Conservation (phyloP, 2,113 vertebrate genomes). For the Rhynchopsitta pachyrhyncha region DNA sequence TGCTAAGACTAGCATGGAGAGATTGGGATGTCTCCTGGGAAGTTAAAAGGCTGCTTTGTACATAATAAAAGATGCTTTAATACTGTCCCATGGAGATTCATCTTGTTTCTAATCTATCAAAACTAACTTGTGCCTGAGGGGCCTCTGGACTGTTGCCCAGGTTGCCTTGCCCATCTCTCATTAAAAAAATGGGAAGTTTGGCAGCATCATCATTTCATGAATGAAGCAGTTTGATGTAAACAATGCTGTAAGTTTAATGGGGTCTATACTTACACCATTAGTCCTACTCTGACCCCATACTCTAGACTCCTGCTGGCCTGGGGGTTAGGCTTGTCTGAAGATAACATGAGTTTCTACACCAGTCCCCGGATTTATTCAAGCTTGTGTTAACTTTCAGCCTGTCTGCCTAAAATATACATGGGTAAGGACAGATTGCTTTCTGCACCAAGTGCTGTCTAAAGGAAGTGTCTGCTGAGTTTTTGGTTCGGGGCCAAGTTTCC, state of each 20-base stretch:
- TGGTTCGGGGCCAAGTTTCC: constrained; percentile 55
- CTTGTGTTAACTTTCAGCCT: constrained; percentile 47
- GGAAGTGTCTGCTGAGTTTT: constrained; percentile 61
- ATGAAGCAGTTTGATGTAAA: constrained; percentile 55
- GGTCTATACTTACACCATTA: constrained; percentile 37
- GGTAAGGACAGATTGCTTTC: constrained; percentile 45
- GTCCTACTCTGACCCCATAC: constrained; percentile 27
- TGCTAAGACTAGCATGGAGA: constrained; percentile 41
- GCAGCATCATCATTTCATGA: constrained; percentile 47
- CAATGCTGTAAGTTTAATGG: not conserved
- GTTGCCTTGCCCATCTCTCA: constrained; percentile 35
- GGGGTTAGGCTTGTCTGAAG: constrained; percentile 44
- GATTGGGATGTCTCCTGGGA: constrained; percentile 35
- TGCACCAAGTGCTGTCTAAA: constrained; percentile 40
- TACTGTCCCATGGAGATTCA: not conserved
- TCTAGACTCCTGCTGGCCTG: constrained; percentile 58
- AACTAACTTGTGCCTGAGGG: constrained; percentile 29
- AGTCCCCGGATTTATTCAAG: constrained; percentile 15
- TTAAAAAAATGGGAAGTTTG: not conserved
- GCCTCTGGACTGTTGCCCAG: constrained; percentile 23
- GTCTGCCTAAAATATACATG: constrained; percentile 57
- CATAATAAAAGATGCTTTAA: constrained; percentile 54
- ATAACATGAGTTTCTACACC: constrained; percentile 40
- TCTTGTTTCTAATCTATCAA: constrained; percentile 60
- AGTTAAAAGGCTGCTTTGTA: constrained; percentile 51